Base-by-base conservation (phyloP, 2,888 invertebrate genomes). In the Lasiommata megera region DNA sequence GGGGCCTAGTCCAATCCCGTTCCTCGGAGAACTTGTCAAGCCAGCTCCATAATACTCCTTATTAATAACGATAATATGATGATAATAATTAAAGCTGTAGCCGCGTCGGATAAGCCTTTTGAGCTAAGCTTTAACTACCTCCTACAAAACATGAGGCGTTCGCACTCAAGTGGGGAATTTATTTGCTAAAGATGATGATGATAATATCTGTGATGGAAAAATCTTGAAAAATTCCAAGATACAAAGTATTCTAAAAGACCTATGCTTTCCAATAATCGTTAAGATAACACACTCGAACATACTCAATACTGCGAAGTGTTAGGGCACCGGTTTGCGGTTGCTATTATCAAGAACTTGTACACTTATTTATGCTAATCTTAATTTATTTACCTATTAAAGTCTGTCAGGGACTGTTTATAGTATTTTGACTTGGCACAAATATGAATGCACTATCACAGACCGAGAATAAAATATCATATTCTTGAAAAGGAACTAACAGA, bases 351-450 rank as follows among this genome's bases (percentile, higher is more conserved):
- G 48, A 48, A 48, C 36, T 48, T 48, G 48, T 48, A 48, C 16
- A 48, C 48, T 48, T 23, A 51, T 51, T 50, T 51, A 51, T 40
- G 50, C 28, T 28, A 38, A 51, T 51, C 16, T 51, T 38, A 51
- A 51, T 40, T 38, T 51, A 51, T 51, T 51, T 51, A 38, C 50
- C 50, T 51, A 31, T 31, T 52, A 41, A 52, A 52, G 18, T 52
- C 41, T 31, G 52, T 52, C 52, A 34, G 41, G 52, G 52, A 41
- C 52, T 31, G 52, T 52, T 41, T 41, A 41, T 14, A 52, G 37
- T 52, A 18, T 29, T 41, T 52, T 40, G 41, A 52, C 41, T 52
- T 52, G 52, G 38, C 38, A 51, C 12, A 40, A 50, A 28, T 28
- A 38, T 38, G 7, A 14, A 16, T 31, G 46, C 17, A 16, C 16